Conservation (phyloP, 2,888 invertebrate genomes). For the Chromoteleia sp. region DNA sequence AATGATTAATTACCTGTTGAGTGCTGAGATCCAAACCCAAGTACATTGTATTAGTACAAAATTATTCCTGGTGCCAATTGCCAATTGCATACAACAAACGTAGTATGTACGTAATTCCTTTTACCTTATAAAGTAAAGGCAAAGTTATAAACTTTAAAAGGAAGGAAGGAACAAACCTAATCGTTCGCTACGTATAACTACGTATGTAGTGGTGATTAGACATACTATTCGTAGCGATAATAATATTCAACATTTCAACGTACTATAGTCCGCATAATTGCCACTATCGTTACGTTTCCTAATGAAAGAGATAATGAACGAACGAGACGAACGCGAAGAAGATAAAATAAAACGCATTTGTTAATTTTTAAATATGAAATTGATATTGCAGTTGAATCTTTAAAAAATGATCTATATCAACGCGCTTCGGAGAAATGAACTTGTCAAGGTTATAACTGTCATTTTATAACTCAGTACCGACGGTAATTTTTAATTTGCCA, state of each 20-base stretch:
- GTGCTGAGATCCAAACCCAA: constrained; percentile 95
- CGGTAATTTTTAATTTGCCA: no score
- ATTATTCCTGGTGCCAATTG: no score
- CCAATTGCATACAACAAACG: no score
- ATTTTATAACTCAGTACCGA: no score
- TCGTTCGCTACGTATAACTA: not conserved
- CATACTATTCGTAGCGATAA: constrained; percentile 17
- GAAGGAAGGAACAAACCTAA: constrained; percentile 73
- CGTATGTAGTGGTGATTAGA: no score
- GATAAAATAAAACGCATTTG: constrained; percentile 8
- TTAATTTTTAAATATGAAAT: no score
- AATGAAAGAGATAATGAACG: constrained; percentile 6
- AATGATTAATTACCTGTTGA: constrained; percentile 88
- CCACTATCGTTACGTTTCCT: not conserved
- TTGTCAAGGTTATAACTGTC: no score
- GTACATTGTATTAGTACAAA: constrained; percentile 86
- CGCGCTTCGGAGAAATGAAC: no score
- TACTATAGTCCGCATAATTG: not conserved
- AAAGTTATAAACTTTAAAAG: not conserved
- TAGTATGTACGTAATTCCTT: no score
- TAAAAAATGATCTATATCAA: no score
- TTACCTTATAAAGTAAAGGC: no score
- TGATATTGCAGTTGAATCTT: no score
- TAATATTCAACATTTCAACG: constrained; percentile 11
- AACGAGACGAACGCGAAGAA: not conserved